A percentile compares a stretch with the other conserved stretches of the same genome.
Conservation (phyloP, 2,797 vertebrate species). For the Oreonectes daqikongensis region DNA sequence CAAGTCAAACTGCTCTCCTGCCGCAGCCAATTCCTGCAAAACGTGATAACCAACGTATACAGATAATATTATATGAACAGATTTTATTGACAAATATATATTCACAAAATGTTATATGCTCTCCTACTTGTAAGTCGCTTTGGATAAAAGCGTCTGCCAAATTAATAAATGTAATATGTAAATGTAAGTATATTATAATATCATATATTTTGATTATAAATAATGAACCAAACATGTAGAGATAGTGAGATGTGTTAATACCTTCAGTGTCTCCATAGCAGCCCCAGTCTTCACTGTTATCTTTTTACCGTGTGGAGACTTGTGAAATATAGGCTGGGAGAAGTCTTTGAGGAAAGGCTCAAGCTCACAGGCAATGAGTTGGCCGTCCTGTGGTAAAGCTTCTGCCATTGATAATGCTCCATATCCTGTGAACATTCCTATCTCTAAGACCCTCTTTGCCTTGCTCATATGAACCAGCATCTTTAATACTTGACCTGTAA, state of each 20-base stretch:
- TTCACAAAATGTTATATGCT: no score
- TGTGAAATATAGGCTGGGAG: slow-evolving; percentile 70
- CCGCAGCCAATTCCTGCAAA: slow-evolving; percentile 73
- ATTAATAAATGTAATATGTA: no score
- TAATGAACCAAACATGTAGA: no score
- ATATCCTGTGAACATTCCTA: slow-evolving; percentile 75
- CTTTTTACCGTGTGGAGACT: slow-evolving; percentile 76
- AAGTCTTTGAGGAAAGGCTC: slow-evolving; percentile 74
- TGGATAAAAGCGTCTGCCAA: no score
- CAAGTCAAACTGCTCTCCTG: slow-evolving; percentile 82
- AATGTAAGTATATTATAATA: no score
- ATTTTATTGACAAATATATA: no score
- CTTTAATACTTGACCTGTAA: slow-evolving; percentile 73
- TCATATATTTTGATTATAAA: no score
- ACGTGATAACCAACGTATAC: neutral
- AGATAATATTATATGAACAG: neutral
- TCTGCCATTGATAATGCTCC: slow-evolving; percentile 75
- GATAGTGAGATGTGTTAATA: slow-evolving; percentile 33
- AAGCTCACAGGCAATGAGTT: slow-evolving; percentile 70
- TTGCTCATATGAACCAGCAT: slow-evolving; percentile 71
- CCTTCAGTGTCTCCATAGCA: slow-evolving; percentile 73
- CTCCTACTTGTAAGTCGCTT: no score
- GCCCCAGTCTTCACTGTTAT: slow-evolving; percentile 72
- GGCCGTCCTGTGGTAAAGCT: slow-evolving; percentile 75
- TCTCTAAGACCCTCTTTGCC: slow-evolving; percentile 74